Percentiles rank a stretch among this genome's conserved stretches.
These are phyloP conservation scores for Hafferia zeledoni DNA, from an alignment of 2,797 vertebrate species.

Conservation along the genomic window DNA sequence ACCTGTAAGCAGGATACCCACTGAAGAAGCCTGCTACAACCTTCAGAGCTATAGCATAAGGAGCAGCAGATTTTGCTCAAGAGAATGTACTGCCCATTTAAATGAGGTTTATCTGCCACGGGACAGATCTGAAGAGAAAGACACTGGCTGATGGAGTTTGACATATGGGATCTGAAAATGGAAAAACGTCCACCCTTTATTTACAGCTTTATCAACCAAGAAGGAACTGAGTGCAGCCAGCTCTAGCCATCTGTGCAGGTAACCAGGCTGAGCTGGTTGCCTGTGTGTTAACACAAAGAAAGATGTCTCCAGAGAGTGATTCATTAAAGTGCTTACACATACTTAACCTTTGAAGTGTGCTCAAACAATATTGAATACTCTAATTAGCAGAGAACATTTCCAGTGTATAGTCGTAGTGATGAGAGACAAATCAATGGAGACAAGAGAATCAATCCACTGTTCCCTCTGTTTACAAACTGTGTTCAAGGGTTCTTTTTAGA, in stretches of 20 bases:
- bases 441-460: rapidly evolving
- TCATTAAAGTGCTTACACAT: neutral
- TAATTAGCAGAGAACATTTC: neutral
- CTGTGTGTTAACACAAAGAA: neutral
- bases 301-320: neutral
- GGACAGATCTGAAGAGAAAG: neutral
- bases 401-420: neutral
- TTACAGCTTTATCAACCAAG: neutral
- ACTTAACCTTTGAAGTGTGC: conserved; percentile 35
- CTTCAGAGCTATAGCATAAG: neutral
- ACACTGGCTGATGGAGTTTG: neutral
- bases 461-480: neutral
- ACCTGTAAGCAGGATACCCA: neutral
- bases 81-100: neutral
- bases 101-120: neutral
- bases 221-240: neutral
- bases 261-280: neutral
- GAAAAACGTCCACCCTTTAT: neutral
- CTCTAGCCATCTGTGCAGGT: neutral
- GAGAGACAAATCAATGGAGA: neutral
- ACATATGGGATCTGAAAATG: neutral
- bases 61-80: neutral
- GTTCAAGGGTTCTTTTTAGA: neutral
- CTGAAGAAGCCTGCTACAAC: neutral
- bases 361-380: neutral